Conservation (phyloP, 1,140 invertebrate species). For the Drosophila oshimai region DNA sequence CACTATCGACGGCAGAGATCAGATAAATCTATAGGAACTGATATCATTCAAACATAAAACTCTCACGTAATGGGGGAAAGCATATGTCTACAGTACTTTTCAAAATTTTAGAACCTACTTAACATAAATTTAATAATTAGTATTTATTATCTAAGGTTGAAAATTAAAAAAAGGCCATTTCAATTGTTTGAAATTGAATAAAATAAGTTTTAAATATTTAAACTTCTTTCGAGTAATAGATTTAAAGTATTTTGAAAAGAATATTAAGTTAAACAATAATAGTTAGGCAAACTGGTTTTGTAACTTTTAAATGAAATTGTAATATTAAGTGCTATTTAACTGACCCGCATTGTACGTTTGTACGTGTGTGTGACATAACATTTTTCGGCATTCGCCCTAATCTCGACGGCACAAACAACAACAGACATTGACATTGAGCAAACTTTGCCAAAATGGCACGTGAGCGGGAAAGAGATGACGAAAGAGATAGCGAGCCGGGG, state of each 20-base stretch:
- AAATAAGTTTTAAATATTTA: too few relatives aligned
- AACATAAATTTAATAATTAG: not conserved
- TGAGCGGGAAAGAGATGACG: conserved; percentile 32
- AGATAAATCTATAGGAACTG: conserved; percentile 10
- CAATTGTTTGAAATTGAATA: too few relatives aligned
- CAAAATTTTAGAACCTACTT: not conserved
- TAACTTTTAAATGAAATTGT: not conserved
- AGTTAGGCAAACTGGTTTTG: not conserved
- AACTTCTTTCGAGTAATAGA: too few relatives aligned
- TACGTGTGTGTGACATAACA: conserved; percentile 18
- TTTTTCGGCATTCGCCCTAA: conserved; percentile 31
- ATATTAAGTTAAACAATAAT: too few relatives aligned
- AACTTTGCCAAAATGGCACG: conserved; percentile 60
- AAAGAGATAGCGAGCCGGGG: not conserved
- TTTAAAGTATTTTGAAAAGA: too few relatives aligned
- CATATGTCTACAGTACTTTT: not conserved
- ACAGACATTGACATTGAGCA: conserved; percentile 70
- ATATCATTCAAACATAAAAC: conserved; percentile 1
- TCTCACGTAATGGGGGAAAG: conserved; percentile 11
- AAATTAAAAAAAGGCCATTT: too few relatives aligned
- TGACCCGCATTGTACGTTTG: not conserved
- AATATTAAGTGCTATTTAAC: not conserved
- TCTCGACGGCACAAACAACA: conserved; percentile 14
- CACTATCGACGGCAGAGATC: conserved; percentile 16
- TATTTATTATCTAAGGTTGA: too few relatives aligned